Percentiles rank a stretch among this genome's conserved stretches.
Conservation (phyloP, 2,888 invertebrate genomes). For the Caenorhabditis panamensis region DNA sequence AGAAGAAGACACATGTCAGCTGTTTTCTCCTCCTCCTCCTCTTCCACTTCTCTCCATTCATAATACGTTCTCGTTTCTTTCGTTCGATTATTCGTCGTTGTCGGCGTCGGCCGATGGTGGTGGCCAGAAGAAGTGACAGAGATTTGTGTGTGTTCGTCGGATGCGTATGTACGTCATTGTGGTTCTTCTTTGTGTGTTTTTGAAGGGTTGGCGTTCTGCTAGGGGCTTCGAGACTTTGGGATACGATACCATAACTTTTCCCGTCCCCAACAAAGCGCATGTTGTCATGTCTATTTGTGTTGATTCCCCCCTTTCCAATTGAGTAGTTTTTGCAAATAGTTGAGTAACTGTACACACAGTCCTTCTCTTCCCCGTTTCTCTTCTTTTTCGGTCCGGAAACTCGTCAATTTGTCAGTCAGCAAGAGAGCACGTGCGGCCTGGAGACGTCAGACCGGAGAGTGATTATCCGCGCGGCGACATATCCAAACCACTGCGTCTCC, state of each 20-base stretch:
- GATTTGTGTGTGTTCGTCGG: background rate
- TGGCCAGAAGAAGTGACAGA: too few relatives aligned
- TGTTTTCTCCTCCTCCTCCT: background rate
- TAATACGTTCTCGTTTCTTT: constrained; percentile 12
- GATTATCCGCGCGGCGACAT: constrained; percentile 41
- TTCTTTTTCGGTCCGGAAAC: constrained; percentile 12
- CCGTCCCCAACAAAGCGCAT: constrained; percentile 25
- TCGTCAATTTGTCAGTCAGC: constrained; percentile 19
- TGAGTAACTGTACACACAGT: constrained; percentile 47
- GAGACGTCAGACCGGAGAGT: constrained; percentile 24
- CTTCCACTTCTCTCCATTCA: too few relatives aligned
- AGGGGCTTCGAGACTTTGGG: too few relatives aligned
- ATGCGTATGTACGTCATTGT: too few relatives aligned
- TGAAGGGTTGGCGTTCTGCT: too few relatives aligned
- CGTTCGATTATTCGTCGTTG: background rate
- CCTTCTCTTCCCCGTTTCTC: background rate
- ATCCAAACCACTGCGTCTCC: constrained; percentile 28
- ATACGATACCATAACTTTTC: too few relatives aligned
- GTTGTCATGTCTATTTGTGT: constrained; percentile 6
- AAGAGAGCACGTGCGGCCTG: background rate
- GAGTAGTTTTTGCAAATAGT: constrained; percentile 41
- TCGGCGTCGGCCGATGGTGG: background rate
- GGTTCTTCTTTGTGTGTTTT: too few relatives aligned
- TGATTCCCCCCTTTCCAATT: constrained; percentile 16
- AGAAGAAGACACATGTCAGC: background rate